phyloP scores from a whole-genome alignment of 2,888 invertebrate genomes.

The Mythimna impura region DNA sequence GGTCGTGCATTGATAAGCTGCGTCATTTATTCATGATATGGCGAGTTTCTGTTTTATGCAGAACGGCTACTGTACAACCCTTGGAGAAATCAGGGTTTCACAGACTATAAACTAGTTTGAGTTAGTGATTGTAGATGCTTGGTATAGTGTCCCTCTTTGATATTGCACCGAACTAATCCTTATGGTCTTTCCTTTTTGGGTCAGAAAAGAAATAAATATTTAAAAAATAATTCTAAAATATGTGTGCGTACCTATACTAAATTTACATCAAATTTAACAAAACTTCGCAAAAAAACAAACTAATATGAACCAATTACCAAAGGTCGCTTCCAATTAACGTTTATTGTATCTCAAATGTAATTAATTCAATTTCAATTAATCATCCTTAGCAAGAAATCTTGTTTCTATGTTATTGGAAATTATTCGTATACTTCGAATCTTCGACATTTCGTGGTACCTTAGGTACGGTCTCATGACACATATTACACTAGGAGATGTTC shows the following conservation, averaged over 20 bases:
- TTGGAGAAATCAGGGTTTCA: conserved; percentile 49
- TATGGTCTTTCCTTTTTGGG: neutral
- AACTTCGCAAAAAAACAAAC: neutral
- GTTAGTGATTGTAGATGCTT: neutral
- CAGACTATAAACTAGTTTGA: neutral
- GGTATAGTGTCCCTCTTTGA: neutral
- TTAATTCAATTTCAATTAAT: conserved; percentile 28
- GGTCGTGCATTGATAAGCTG: conserved; percentile 33
- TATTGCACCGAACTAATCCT: neutral
- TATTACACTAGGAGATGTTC: conserved; percentile 70
- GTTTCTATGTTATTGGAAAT: conserved; percentile 20
- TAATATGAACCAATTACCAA: conserved; percentile 5
- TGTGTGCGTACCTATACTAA: too few species aligned
- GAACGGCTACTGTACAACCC: conserved; percentile 36
- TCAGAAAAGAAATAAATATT: neutral
- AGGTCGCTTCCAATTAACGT: conserved; percentile 33
- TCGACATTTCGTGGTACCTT: conserved; percentile 57
- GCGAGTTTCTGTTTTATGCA: conserved; percentile 43
- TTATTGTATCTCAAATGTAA: conserved; percentile 31
- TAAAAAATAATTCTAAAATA: too few species aligned
- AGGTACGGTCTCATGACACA: conserved; percentile 56
- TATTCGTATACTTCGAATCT: conserved; percentile 14
- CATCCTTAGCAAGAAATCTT: conserved; percentile 1
- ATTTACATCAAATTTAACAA: neutral
- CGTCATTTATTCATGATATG: conserved; percentile 38